These are phyloP conservation scores for Callionymus lyra DNA, from an alignment of 2,113 vertebrate species.

Conservation along the genomic window DNA sequence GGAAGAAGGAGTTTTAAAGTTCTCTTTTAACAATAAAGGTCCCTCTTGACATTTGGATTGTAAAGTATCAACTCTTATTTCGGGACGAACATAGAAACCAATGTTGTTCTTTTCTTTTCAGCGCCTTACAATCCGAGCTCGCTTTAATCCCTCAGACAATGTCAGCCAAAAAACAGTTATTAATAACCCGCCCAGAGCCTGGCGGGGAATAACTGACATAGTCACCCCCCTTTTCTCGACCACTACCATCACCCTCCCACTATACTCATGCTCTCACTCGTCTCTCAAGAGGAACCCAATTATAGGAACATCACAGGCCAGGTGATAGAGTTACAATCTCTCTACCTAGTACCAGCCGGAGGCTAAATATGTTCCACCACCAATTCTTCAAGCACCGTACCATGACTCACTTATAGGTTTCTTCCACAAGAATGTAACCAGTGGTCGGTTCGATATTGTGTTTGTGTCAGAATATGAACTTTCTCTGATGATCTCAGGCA, in stretches of 20 bases:
- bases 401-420: not conserved
- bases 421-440: not conserved
- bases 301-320: constrained; percentile 40
- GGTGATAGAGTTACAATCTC: constrained; percentile 41
- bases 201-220: constrained; percentile 29
- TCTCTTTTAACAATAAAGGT: no score
- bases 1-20: no score
- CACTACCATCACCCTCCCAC: not conserved
- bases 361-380: constrained; percentile 13
- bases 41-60: no score
- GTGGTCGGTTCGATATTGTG: not conserved
- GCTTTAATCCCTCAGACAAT: constrained; percentile 48
- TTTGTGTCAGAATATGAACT: constrained; percentile 1
- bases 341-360: not conserved
- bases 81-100: no score
- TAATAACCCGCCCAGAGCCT: constrained; percentile 36
- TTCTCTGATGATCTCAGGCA: not conserved
- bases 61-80: no score
- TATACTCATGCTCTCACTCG: constrained; percentile 3
- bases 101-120: not conserved
- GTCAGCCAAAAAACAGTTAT: constrained; percentile 59
- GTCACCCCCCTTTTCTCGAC: constrained; percentile 13
- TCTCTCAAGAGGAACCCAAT: constrained; percentile 31
- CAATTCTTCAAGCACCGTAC: not conserved
- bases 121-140: constrained; percentile 3